phyloP scores from a whole-genome alignment of 2,113 vertebrate genomes.

The Lophotis ruficrista region DNA sequence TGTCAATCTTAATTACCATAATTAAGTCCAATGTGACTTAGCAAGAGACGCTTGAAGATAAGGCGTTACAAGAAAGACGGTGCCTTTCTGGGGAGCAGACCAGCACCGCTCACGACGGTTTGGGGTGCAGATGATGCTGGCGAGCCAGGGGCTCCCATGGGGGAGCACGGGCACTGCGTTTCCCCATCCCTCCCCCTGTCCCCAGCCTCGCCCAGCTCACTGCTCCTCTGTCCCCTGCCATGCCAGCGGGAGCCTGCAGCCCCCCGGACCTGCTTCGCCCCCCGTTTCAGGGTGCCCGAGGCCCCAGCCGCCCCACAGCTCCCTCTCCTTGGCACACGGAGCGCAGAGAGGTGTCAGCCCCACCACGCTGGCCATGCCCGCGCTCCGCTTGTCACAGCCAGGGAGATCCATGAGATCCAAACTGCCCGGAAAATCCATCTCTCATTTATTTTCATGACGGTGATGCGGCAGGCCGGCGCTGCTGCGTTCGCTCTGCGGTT shows the following conservation, averaged over 20 bases:
- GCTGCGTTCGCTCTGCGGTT: background rate
- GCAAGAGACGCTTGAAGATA: constrained; percentile 51
- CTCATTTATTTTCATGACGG: background rate
- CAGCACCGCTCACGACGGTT: fast-evolving
- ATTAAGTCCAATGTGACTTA: constrained; percentile 72
- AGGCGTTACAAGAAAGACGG: background rate
- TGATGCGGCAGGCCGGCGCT: background rate
- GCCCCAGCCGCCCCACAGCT: fast-evolving
- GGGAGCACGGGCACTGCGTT: fast-evolving
- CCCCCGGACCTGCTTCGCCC: background rate
- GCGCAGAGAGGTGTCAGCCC: background rate
- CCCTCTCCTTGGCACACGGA: fast-evolving
- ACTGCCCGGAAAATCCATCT: background rate
- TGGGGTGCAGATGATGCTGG: fast-evolving
- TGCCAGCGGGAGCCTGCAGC: background rate
- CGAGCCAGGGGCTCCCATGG: fast-evolving
- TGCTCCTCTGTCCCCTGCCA: background rate
- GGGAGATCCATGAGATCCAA: background rate
- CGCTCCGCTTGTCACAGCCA: background rate
- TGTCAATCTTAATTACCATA: constrained; percentile 77
- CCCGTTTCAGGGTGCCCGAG: fast-evolving
- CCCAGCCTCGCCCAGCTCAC: background rate
- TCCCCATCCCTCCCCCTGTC: background rate
- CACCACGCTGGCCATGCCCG: fast-evolving
- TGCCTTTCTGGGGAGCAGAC: background rate